phyloP scores from a whole-genome alignment of 2,797 vertebrate species.

The Natrix natrix region DNA sequence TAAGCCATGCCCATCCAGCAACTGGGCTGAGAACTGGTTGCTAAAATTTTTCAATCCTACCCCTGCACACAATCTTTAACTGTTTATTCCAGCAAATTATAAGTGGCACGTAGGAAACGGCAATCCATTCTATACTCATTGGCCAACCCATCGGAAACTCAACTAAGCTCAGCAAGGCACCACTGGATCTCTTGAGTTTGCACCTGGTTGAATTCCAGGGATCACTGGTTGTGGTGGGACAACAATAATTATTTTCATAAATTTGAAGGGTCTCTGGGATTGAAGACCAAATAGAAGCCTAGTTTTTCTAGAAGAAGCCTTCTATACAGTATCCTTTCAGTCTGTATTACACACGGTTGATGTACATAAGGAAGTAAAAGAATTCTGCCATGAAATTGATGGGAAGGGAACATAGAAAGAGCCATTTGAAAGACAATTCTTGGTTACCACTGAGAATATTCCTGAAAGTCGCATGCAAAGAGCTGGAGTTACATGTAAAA shows the following conservation, averaged over 20 bases:
- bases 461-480: background rate
- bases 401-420: background rate
- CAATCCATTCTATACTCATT: background rate
- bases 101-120: background rate
- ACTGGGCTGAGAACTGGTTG: too few relatives aligned
- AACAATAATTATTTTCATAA: background rate
- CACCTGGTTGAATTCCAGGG: background rate
- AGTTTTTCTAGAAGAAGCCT: background rate
- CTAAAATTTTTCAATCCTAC: too few relatives aligned
- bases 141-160: background rate
- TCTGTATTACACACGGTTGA: background rate
- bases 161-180: background rate
- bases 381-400: background rate
- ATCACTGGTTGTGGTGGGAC: background rate
- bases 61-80: background rate
- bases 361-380: background rate
- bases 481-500: background rate
- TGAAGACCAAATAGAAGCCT: background rate
- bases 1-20: too few relatives aligned
- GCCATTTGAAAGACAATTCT: background rate
- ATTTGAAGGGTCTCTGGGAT: background rate
- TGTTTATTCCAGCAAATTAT: background rate
- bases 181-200: background rate
- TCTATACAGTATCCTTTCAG: background rate
- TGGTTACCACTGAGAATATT: background rate